A percentile compares a stretch with the other conserved stretches of the same genome.
These are phyloP conservation scores for Morone chrysops DNA, from an alignment of 2,113 vertebrate species.

Conservation along the genomic window DNA sequence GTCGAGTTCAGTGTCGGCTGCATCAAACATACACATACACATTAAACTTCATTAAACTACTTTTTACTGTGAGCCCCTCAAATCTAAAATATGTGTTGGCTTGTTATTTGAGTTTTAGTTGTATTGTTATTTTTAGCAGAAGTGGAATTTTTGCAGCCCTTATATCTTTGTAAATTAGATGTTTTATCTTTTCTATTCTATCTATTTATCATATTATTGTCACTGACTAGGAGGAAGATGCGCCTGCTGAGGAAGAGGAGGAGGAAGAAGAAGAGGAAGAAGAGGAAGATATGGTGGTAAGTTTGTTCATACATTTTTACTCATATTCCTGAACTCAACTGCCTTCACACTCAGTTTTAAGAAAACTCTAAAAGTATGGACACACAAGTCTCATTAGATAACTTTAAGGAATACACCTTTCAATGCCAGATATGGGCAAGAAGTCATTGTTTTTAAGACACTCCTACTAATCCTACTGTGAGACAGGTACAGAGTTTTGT, in stretches of 20 bases:
- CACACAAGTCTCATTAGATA: not conserved
- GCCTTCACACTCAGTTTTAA: no score
- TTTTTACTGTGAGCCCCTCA: not conserved
- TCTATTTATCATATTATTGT: not conserved
- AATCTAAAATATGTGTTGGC: not conserved
- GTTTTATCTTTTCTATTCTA: no score
- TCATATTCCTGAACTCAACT: not conserved
- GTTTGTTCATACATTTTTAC: constrained; percentile 5
- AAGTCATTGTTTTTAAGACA: no score
- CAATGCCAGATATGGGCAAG: no score
- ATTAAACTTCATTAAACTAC: no score
- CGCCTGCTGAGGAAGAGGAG: constrained; percentile 66
- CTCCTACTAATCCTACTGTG: no score
- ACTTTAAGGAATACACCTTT: no score
- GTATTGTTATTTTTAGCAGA: not conserved
- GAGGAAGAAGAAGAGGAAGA: constrained; percentile 76
- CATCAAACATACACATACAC: not conserved
- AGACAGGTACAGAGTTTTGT: not conserved
- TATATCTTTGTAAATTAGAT: no score
- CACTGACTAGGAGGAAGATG: constrained; percentile 62
- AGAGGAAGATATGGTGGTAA: constrained; percentile 79
- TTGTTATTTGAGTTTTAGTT: not conserved
- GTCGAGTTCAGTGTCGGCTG: not conserved
- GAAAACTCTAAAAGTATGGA: not conserved
- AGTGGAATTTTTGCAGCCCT: no score